phyloP scores from a whole-genome alignment of 1,140 invertebrate species.

The Saccostrea echinata region DNA sequence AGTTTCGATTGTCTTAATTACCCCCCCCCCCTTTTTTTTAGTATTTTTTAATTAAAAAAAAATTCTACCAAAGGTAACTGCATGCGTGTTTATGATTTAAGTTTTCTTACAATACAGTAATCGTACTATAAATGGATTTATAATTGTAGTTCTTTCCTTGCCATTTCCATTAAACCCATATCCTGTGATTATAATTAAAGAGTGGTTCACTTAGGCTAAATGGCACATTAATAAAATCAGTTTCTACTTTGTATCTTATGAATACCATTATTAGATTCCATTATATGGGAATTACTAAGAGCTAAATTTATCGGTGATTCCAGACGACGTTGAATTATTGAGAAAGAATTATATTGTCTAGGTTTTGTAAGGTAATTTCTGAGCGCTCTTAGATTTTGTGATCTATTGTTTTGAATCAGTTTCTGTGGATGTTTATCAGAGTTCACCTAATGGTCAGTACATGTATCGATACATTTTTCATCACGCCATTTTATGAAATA shows the following conservation, averaged over 20 bases:
- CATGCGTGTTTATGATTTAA: no score
- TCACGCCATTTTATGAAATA: not conserved
- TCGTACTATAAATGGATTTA: no score
- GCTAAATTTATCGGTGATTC: not conserved
- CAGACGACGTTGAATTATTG: not conserved
- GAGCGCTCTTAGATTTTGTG: not conserved
- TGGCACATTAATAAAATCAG: no score
- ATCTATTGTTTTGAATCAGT: conserved; percentile 5
- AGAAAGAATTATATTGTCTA: not conserved
- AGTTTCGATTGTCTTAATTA: no score
- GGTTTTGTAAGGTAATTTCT: not conserved
- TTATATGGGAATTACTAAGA: not conserved
- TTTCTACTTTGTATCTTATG: not conserved
- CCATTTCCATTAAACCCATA: no score
- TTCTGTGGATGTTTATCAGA: not conserved
- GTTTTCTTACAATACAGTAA: no score
- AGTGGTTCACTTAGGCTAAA: no score
- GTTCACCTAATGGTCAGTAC: conserved; percentile 16
- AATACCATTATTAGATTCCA: not conserved
- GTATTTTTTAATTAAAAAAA: no score
- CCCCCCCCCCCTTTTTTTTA: no score
- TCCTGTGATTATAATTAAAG: no score
- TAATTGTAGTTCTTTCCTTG: no score
- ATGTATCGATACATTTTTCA: not conserved
- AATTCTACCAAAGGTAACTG: no score